Conservation (phyloP, 1,140 invertebrate genomes). For the Trigoniulus corallinus region DNA sequence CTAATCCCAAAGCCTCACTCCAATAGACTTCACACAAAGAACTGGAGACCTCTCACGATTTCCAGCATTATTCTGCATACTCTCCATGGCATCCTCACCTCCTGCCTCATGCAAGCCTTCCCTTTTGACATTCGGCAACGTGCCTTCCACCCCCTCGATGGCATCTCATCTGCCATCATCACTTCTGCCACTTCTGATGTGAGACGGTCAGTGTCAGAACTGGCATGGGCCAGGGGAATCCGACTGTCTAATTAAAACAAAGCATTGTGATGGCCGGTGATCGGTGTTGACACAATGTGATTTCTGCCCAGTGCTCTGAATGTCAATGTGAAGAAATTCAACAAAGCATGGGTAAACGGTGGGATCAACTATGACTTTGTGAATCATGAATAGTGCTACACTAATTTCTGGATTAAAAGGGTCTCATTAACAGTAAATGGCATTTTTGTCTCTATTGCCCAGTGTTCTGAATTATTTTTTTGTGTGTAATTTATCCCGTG, state of each 20-base stretch:
- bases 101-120: conserved; percentile 24
- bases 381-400: no score
- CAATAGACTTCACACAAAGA: no score
- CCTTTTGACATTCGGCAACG: conserved; percentile 14
- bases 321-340: no score
- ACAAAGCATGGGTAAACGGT: conserved; percentile 57
- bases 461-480: no score
- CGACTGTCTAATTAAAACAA: conserved; percentile 35
- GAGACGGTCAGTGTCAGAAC: conserved; percentile 22
- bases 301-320: conserved; percentile 70
- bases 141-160: not conserved
- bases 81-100: conserved; percentile 17
- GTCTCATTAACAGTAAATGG: no score
- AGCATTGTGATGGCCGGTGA: conserved; percentile 28
- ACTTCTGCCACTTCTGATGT: not conserved
- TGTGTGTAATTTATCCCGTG: no score
- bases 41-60: no score
- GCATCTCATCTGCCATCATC: not conserved
- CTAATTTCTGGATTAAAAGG: no score
- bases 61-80: no score
- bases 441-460: no score
- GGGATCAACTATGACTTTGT: conserved; percentile 61
- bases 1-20: no score
- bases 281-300: conserved; percentile 35
- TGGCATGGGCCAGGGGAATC: conserved; percentile 31